Base-by-base conservation (phyloP, 2,888 invertebrate species). In the Allolobophora icterica region DNA sequence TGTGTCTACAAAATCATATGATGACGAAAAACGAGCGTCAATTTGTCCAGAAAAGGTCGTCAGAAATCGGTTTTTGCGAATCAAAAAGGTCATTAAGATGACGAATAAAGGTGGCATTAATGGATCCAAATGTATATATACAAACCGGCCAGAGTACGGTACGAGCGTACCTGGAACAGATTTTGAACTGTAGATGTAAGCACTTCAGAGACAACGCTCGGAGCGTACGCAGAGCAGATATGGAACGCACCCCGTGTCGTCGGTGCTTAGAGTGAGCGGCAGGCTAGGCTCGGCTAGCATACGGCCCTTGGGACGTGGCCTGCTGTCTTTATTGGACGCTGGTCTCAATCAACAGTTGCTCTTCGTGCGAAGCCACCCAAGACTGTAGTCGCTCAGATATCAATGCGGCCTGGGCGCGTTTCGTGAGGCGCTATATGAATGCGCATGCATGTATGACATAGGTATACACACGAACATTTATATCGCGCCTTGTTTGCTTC, bases 281-380 rank as follows among this genome's bases (percentile, higher is more conserved):
- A n/a, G n/a, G 42, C 42, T 42, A 42, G 52, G 71, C 71, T 71
- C 11, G 71, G 30, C 71, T n/a, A 71, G 71, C 71, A 71, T 71
- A n/a, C 71, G 52, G 71, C 71, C 71, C 30, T 71, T n/a, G 71
- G n/a, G 71, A 71, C n/a, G 13, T n/a, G 71, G n/a, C 71, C n/a
- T 71, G 71, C 71, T n/a, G 71, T 71, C 71, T 71, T 52, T 30
- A 71, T 71, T 71, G 71, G 71, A 71, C n/a, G 71, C 71, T n/a
- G 71, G 71, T 71, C 71, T n/a, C n/a, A 52, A 52, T 71, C 71
- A 52, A 52, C 71, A 71, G 71, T 71, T n/a, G 71, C 71, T 71
- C 30, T 71, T 71, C 30, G 1, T 71, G 71, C 71, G n/a, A 71
- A n/a, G 71, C 71, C 71, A 13, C 13, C 30, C 30, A 30, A 71